Conservation (phyloP, 2,113 vertebrate genomes). For the Smithornis capensis region DNA sequence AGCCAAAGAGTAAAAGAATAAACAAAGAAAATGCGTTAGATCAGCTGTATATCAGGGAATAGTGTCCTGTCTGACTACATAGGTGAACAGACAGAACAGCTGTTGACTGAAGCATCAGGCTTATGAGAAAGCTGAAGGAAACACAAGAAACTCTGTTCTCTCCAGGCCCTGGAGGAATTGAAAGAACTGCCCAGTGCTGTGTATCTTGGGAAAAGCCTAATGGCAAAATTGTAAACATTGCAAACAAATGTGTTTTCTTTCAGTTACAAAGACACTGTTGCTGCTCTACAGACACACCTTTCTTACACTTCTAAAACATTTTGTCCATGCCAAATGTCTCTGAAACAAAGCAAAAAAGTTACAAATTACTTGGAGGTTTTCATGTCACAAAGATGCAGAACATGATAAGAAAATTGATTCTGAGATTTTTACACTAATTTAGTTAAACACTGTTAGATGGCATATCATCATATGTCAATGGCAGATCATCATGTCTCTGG, state of each 20-base stretch:
- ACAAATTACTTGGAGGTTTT: neutral
- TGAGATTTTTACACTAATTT: neutral
- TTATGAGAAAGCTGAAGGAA: neutral
- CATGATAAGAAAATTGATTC: neutral
- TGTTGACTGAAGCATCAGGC: neutral
- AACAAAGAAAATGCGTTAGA: neutral
- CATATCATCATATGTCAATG: neutral
- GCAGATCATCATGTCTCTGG: neutral
- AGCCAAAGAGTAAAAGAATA: neutral
- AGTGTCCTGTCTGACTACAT: neutral
- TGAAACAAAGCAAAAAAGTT: neutral
- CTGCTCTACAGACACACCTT: neutral
- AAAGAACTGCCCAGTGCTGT: neutral
- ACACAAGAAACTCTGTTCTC: neutral
- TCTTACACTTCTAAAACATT: neutral
- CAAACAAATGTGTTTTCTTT: neutral
- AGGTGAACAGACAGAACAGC: neutral
- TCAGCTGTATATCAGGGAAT: neutral
- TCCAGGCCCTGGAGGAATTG: neutral
- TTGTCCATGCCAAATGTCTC: neutral
- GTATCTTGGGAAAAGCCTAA: neutral
- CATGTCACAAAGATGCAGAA: neutral
- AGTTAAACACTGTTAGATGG: neutral
- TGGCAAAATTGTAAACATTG: fast-evolving
- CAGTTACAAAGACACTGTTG: neutral